Evolutionary conservation across 2,113 vertebrate species (phyloP).

Genomic region (Brachionichthys hirsutus): DNA sequence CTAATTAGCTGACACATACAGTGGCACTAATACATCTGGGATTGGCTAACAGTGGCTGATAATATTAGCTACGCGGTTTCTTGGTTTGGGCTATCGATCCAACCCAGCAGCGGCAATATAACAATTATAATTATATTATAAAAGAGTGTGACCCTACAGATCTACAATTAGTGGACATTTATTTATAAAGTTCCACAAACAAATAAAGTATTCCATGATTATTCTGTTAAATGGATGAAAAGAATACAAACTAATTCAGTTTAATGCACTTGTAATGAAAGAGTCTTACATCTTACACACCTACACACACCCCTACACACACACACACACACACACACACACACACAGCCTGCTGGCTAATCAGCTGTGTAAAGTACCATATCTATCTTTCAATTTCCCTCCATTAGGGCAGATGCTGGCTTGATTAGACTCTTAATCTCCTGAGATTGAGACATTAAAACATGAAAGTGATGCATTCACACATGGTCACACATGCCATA

Average conservation of each 20-base stretch:
- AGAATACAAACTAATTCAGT: slow-evolving; percentile 72
- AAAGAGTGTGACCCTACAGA: not conserved
- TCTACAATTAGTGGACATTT: not conserved
- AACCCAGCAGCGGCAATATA: too few species aligned
- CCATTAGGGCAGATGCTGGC: slow-evolving; percentile 93
- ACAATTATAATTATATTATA: too few species aligned
- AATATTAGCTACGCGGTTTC: too few species aligned
- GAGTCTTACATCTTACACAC: slow-evolving; percentile 72
- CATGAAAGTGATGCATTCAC: slow-evolving; percentile 57
- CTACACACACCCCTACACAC: too few species aligned
- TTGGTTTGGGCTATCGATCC: too few species aligned
- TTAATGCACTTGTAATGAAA: slow-evolving; percentile 85
- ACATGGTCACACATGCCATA: slow-evolving; percentile 34
- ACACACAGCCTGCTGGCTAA: slow-evolving; percentile 85
- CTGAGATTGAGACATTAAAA: slow-evolving; percentile 78
- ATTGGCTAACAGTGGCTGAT: too few species aligned
- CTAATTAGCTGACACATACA: too few species aligned
- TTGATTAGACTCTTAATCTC: slow-evolving; percentile 97
- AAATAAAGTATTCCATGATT: too few species aligned
- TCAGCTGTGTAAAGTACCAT: slow-evolving; percentile 95
- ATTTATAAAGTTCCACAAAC: not conserved
- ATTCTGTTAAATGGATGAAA: slow-evolving; percentile 62
- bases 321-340: slow-evolving; percentile 21
- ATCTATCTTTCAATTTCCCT: slow-evolving; percentile 95
- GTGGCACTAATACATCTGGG: too few species aligned